Evolutionary conservation across 2,113 vertebrate species (phyloP).

Genomic region (Thamnophis sirtalis): DNA sequence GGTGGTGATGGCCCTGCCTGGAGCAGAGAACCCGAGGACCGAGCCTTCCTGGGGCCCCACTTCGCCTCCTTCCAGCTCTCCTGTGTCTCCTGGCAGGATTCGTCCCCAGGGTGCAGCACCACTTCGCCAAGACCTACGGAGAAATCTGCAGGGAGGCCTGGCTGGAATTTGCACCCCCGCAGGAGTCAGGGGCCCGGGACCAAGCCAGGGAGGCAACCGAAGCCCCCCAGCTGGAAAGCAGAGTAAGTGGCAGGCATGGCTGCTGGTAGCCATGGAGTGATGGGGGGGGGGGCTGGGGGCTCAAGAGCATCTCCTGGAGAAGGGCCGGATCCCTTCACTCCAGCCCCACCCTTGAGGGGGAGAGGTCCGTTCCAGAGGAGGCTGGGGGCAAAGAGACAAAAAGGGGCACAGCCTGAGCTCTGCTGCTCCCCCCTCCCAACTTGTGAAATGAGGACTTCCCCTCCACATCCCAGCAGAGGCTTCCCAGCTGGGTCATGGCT

Average conservation of each 20-base stretch:
- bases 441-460: background rate
- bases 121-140: conserved; percentile 71
- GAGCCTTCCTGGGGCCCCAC: background rate
- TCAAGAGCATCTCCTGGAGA: background rate
- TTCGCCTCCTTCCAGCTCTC: background rate
- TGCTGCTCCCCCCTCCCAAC: background rate
- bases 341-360: too few relatives aligned
- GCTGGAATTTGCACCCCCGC: background rate
- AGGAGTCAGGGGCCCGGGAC: background rate
- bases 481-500: background rate
- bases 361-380: background rate
- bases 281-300: background rate
- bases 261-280: background rate
- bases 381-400: background rate
- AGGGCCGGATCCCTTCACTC: background rate
- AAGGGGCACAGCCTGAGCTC: background rate
- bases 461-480: background rate
- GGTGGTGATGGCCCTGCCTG: background rate
- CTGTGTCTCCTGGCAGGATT: conserved; percentile 59
- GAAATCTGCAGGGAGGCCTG: conserved; percentile 63
- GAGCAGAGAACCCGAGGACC: background rate
- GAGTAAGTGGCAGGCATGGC: background rate
- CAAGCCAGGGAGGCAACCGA: background rate
- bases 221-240: background rate
- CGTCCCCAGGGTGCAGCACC: conserved; percentile 66